A percentile compares a stretch with the other conserved stretches of the same genome.
phyloP scores from a whole-genome alignment of 2,888 invertebrate genomes.

The Megaustenia siamemsis region DNA sequence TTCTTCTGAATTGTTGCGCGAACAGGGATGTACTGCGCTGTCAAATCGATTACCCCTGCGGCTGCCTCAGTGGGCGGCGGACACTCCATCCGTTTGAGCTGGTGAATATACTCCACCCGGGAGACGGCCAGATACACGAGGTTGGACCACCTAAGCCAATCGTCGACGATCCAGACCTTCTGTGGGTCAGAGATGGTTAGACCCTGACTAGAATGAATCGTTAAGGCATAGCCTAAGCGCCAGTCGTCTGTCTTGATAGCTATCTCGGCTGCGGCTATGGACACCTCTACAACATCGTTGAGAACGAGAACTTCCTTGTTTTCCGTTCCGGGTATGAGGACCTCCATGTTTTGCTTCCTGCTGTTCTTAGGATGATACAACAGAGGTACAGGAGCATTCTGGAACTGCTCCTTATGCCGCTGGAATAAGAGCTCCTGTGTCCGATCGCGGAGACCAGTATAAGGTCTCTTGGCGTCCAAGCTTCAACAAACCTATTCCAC shows the following conservation, averaged over 20 bases:
- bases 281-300: slow-evolving; percentile 14
- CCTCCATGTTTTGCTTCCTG: slow-evolving; percentile 3
- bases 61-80: neutral
- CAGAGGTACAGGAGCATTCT: neutral
- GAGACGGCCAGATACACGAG: slow-evolving; percentile 6
- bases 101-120: slow-evolving; percentile 1
- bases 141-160: neutral
- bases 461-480: neutral
- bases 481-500: slow-evolving; percentile 7
- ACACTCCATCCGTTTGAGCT: neutral
- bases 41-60: neutral
- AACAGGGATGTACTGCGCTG: neutral
- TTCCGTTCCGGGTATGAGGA: neutral
- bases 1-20: neutral
- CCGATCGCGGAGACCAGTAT: neutral
- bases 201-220: slow-evolving; percentile 5
- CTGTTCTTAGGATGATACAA: slow-evolving; percentile 1
- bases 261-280: neutral
- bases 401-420: slow-evolving; percentile 8
- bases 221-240: slow-evolving; percentile 19
- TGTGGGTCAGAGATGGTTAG: slow-evolving; percentile 13
- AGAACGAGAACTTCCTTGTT: slow-evolving; percentile 4
- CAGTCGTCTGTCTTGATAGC: neutral
- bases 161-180: slow-evolving; percentile 16
- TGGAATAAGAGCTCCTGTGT: neutral